phyloP scores from a whole-genome alignment of 1,140 invertebrate species.

The Lasioglossum albipes region DNA sequence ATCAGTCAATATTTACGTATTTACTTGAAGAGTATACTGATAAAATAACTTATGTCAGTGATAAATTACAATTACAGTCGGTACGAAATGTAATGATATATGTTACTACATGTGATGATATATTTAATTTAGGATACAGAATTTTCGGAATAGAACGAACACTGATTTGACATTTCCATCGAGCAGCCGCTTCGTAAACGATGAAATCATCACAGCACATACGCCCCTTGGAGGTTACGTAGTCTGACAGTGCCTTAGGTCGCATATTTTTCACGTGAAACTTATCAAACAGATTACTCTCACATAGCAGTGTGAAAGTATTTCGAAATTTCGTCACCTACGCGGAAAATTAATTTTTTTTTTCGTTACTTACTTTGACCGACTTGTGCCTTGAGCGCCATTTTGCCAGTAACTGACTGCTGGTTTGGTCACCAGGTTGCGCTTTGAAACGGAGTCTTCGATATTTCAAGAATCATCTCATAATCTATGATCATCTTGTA shows the following conservation, averaged over 20 bases:
- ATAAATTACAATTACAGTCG: not conserved
- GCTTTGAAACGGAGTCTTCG: constrained; percentile 8
- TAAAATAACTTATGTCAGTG: not conserved
- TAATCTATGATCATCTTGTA: constrained; percentile 16
- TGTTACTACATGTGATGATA: not conserved
- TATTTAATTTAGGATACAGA: not conserved
- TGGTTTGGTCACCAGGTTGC: constrained; percentile 50
- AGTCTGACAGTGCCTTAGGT: constrained; percentile 9
- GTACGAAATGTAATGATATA: not conserved
- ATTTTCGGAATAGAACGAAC: not conserved
- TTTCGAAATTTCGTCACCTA: constrained; percentile 16
- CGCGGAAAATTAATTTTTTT: constrained; percentile 68
- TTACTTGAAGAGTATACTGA: not conserved
- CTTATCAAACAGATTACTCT: not conserved
- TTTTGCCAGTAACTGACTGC: constrained; percentile 76
- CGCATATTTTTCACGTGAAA: not conserved
- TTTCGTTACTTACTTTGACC: constrained; percentile 81
- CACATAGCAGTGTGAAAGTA: not conserved
- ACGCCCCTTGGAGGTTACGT: constrained; percentile 71
- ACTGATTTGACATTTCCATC: constrained; percentile 50
- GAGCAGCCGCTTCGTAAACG: constrained; percentile 51
- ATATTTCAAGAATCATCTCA: constrained; percentile 42
- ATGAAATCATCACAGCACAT: constrained; percentile 64
- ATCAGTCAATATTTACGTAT: not conserved
- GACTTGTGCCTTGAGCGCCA: constrained; percentile 83